Conservation (phyloP, 2,888 invertebrate species). For the Asteroscopus sphinx region DNA sequence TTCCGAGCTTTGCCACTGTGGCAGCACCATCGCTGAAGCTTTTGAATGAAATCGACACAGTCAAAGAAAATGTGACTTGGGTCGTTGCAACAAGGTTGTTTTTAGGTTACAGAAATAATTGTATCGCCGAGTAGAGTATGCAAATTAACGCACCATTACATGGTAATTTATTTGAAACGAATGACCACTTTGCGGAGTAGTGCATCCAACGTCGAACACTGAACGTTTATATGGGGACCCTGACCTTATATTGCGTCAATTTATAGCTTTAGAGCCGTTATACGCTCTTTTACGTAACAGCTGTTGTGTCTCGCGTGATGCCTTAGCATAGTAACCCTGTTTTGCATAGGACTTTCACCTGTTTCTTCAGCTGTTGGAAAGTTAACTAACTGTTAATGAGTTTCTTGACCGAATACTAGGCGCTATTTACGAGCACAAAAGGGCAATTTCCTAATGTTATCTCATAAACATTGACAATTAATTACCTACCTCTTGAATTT, state of each 20-base stretch:
- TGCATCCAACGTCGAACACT: conserved; percentile 84
- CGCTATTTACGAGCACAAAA: conserved; percentile 33
- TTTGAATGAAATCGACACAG: conserved; percentile 80
- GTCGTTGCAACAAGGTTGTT: conserved; percentile 63
- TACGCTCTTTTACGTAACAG: conserved; percentile 86
- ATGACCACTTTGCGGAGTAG: conserved; percentile 89
- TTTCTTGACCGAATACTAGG: conserved; percentile 47
- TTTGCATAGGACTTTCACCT: conserved; percentile 82
- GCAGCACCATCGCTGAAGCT: conserved; percentile 76
- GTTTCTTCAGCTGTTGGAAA: conserved; percentile 67
- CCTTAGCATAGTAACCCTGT: conserved; percentile 77
- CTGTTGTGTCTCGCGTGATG: conserved; percentile 78
- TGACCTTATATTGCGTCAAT: conserved; percentile 89
- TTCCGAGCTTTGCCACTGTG: conserved; percentile 73
- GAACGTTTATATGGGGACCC: conserved; percentile 87
- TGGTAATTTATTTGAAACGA: conserved; percentile 90
- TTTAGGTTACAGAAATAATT: conserved; percentile 64
- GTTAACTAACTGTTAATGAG: conserved; percentile 59
- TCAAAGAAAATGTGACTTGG: conserved; percentile 64
- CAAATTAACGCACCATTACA: conserved; percentile 89
- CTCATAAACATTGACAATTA: conserved; percentile 44
- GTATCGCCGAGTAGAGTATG: conserved; percentile 81
- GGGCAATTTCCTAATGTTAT: conserved; percentile 35
- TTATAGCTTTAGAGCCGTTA: conserved; percentile 86
- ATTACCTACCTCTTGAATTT: conserved; percentile 35